A percentile compares a stretch with the other conserved stretches of the same genome.
phyloP scores from a whole-genome alignment of 2,888 invertebrate species.

The Neoitamus cyanurus region DNA sequence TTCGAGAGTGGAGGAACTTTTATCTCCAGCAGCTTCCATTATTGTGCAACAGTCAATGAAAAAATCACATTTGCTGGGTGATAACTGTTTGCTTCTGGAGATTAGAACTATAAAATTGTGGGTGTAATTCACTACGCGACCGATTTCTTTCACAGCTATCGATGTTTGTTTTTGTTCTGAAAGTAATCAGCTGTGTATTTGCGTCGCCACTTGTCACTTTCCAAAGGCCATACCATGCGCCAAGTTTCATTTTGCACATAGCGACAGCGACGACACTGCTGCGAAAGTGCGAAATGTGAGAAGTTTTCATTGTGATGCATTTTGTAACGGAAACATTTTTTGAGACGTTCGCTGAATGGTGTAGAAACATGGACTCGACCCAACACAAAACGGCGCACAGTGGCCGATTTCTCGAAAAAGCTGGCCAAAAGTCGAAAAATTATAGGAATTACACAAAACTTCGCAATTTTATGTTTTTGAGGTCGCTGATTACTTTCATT shows the following conservation, averaged over 20 bases:
- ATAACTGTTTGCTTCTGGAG: not conserved
- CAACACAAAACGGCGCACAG: too few species aligned
- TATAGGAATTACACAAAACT: too few species aligned
- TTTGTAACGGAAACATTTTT: not conserved
- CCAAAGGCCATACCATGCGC: not conserved
- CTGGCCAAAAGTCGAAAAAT: too few species aligned
- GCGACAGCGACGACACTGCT: not conserved
- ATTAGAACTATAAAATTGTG: not conserved
- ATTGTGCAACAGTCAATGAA: not conserved
- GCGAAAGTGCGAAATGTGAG: too few species aligned
- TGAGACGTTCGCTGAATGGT: too few species aligned
- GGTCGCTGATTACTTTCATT: too few species aligned
- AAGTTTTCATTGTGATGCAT: too few species aligned
- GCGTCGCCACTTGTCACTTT: slow-evolving; percentile 1
- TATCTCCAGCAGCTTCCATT: slow-evolving; percentile 27
- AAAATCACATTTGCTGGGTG: not conserved
- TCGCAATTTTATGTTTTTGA: too few species aligned
- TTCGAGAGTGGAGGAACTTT: slow-evolving; percentile 31
- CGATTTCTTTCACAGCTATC: not conserved
- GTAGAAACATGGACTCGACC: too few species aligned
- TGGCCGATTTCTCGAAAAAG: too few species aligned
- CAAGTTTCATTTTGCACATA: too few species aligned
- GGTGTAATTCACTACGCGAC: not conserved
- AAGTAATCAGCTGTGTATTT: slow-evolving; percentile 23
- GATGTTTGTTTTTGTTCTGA: slow-evolving; percentile 16